Evolutionary conservation across 2,113 vertebrate species (phyloP).

Genomic region (Heterotilapia buettikoferi): DNA sequence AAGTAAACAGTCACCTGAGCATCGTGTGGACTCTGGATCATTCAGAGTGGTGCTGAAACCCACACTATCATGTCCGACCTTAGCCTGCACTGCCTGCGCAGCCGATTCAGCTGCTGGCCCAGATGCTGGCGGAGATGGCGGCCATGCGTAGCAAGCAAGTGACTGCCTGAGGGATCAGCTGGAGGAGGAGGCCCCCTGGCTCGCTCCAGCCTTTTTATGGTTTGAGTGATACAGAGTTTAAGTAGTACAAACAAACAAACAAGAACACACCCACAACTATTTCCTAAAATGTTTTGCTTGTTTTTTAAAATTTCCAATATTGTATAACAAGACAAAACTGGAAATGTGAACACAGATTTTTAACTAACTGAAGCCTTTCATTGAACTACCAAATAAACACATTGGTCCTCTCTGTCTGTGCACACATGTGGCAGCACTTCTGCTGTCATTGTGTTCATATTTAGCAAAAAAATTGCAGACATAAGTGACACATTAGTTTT

Average conservation of each 20-base stretch:
- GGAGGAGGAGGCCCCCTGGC: background rate
- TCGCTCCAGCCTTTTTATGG: background rate
- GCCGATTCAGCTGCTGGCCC: background rate
- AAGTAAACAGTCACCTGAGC: background rate
- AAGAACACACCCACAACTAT: background rate
- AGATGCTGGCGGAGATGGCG: background rate
- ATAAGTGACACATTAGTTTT: background rate
- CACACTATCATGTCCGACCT: background rate
- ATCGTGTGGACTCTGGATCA: background rate
- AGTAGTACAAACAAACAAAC: background rate
- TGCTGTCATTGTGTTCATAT: background rate
- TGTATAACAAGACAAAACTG: background rate
- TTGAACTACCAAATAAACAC: background rate
- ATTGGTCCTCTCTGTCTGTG: background rate
- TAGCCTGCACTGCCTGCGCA: background rate
- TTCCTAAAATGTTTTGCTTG: rapidly evolving
- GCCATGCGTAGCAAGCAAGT: background rate
- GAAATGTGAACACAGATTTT: background rate
- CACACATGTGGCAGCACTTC: rapidly evolving
- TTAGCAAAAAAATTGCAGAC: background rate
- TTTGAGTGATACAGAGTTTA: background rate
- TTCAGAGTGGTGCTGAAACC: background rate
- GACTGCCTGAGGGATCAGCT: background rate
- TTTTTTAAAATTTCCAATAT: background rate
- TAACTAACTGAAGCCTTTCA: background rate